Percentiles rank a stretch among this genome's conserved stretches.
Conservation (phyloP, 2,888 invertebrate species). For the Archaeoteleia sp. region DNA sequence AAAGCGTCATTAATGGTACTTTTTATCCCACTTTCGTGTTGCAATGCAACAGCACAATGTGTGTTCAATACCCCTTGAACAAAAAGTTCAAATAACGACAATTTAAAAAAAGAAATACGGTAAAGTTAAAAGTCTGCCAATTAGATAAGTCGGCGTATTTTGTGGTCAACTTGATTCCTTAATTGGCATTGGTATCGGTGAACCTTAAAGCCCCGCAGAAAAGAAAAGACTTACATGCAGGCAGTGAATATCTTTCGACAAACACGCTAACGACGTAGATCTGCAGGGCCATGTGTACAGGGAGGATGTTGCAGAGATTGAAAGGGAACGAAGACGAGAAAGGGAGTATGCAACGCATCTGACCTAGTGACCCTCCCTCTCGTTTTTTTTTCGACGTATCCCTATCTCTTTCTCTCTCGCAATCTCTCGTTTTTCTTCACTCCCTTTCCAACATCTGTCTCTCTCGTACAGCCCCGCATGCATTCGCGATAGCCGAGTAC, state of each 20-base stretch:
- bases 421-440: constrained; percentile 19
- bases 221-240: constrained; percentile 10
- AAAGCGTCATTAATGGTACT: too few species aligned
- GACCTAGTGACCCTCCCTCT: constrained; percentile 72
- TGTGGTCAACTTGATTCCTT: constrained; percentile 36
- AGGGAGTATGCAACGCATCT: constrained; percentile 66
- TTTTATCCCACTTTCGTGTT: too few species aligned
- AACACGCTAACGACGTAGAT: constrained; percentile 51
- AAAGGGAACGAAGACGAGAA: constrained; percentile 45
- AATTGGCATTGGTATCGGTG: constrained; percentile 34
- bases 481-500: constrained; percentile 36
- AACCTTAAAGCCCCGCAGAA: constrained; percentile 11
- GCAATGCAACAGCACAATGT: too few species aligned
- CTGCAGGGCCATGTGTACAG: constrained; percentile 67
- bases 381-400: constrained; percentile 45
- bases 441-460: too few species aligned
- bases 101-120: background rate
- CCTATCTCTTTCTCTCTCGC: constrained; percentile 15
- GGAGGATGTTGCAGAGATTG: constrained; percentile 48
- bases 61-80: too few species aligned
- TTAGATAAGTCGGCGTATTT: constrained; percentile 17
- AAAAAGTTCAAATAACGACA: too few species aligned
- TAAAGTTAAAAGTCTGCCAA: constrained; percentile 9
- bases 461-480: constrained; percentile 21
- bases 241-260: constrained; percentile 45